phyloP scores from a whole-genome alignment of 1,140 invertebrate species.

The Apis mellifera region DNA sequence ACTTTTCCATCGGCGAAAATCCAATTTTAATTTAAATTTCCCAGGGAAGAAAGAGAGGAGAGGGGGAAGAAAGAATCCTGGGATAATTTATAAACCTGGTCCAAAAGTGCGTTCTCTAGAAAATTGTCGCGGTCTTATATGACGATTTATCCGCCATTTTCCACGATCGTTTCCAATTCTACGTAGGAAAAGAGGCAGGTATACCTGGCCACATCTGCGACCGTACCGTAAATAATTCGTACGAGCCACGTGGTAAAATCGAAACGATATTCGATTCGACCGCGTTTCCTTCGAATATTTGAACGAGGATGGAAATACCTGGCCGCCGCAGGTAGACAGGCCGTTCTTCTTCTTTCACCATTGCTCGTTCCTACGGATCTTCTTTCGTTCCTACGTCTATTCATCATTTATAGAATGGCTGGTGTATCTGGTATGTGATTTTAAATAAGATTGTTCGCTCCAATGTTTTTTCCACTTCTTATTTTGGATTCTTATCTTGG shows the following conservation, averaged over 20 bases:
- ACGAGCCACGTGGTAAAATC: constrained; percentile 13
- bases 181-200: neutral
- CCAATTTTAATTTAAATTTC: constrained; percentile 22
- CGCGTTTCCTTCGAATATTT: constrained; percentile 26
- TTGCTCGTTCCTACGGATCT: neutral
- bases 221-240: constrained; percentile 16
- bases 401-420: constrained; percentile 4
- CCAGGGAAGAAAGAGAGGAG: neutral
- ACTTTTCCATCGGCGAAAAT: neutral
- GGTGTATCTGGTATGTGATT: constrained; percentile 19
- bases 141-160: constrained; percentile 7
- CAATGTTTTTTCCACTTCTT: neutral
- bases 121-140: neutral
- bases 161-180: neutral
- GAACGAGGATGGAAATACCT: constrained; percentile 17
- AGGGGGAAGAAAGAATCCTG: no score
- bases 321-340: neutral
- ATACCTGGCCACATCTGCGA: neutral
- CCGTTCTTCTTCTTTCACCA: constrained; percentile 30
- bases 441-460: neutral
- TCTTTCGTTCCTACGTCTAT: neutral
- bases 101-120: neutral
- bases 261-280: constrained; percentile 1
- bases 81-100: neutral
- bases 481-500: no score